Percentiles rank a stretch among this genome's conserved stretches.
phyloP scores from a whole-genome alignment of 2,113 vertebrate species.

The Poeciliopsis occidentalis region DNA sequence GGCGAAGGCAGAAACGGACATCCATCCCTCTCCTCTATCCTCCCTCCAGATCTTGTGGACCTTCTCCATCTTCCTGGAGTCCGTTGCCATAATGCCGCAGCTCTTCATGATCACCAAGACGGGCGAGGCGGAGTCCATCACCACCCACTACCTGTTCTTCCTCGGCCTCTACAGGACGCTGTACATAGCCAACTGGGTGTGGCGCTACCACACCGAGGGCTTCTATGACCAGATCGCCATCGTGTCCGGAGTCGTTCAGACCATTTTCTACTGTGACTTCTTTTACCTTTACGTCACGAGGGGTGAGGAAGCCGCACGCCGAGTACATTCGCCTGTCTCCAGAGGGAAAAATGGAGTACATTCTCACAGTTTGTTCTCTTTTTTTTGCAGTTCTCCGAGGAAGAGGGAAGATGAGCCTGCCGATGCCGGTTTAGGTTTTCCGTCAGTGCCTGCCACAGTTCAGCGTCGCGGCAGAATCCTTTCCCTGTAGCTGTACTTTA shows the following conservation, averaged over 20 bases:
- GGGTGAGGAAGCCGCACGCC: conserved; percentile 76
- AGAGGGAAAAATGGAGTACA: neutral
- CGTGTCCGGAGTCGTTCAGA: conserved; percentile 95
- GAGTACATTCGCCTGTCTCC: neutral
- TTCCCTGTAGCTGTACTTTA: conserved; percentile 27
- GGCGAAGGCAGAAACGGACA: too few species aligned
- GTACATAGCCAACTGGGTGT: conserved; percentile 97
- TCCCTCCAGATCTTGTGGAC: conserved; percentile 91
- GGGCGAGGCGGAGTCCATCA: conserved; percentile 95
- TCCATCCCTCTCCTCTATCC: neutral
- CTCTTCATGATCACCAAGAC: conserved; percentile 99
- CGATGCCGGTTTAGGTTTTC: conserved; percentile 75
- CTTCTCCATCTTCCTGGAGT: conserved; percentile 97
- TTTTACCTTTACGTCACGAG: conserved; percentile 97
- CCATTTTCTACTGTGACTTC: conserved; percentile 99
- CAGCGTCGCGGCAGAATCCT: conserved; percentile 13
- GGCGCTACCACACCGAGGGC: conserved; percentile 92
- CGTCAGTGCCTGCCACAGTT: conserved; percentile 18
- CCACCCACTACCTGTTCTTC: conserved; percentile 96
- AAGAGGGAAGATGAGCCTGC: conserved; percentile 78
- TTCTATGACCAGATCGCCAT: conserved; percentile 96
- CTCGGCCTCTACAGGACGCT: conserved; percentile 93
- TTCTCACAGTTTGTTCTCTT: conserved; percentile 1
- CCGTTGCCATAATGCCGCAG: conserved; percentile 95
- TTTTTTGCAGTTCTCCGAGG: conserved; percentile 74